Evolutionary conservation across 2,113 vertebrate genomes (phyloP).

Genomic region (Sebastes fasciatus): DNA sequence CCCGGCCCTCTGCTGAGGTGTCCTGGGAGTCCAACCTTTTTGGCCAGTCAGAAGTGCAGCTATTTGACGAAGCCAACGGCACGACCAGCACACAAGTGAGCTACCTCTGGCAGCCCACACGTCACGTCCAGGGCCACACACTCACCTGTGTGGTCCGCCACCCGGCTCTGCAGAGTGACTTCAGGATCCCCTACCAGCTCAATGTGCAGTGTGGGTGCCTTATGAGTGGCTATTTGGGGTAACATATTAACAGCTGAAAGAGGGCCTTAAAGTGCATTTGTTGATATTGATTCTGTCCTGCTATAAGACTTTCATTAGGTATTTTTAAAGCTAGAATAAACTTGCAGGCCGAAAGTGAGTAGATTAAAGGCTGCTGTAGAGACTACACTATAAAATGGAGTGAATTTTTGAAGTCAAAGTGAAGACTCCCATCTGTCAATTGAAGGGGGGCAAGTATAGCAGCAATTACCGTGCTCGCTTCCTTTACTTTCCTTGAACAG

Average conservation of each 20-base stretch:
- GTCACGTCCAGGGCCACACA: constrained; percentile 90
- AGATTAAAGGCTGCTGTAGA: background rate
- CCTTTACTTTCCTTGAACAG: background rate
- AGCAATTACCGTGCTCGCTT: background rate
- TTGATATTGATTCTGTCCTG: background rate
- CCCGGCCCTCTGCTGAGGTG: constrained; percentile 92
- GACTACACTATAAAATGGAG: background rate
- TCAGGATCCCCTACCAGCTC: constrained; percentile 90
- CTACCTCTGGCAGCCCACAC: constrained; percentile 91
- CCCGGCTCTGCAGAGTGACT: constrained; percentile 91
- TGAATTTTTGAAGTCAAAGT: background rate
- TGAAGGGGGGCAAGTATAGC: background rate
- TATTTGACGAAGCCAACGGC: constrained; percentile 90
- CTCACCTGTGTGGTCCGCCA: constrained; percentile 94
- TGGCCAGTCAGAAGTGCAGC: constrained; percentile 89
- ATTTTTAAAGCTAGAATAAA: constrained; percentile 3
- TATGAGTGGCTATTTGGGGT: background rate
- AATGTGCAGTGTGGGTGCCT: constrained; percentile 94
- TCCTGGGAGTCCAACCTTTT: constrained; percentile 93
- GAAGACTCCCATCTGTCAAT: background rate
- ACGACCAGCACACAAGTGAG: constrained; percentile 92
- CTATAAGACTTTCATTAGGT: background rate
- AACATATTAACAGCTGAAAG: background rate
- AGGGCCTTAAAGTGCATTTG: background rate
- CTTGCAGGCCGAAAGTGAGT: no score